Evolutionary conservation across 2,888 invertebrate species (phyloP).

Genomic region (Drosophila dives): DNA sequence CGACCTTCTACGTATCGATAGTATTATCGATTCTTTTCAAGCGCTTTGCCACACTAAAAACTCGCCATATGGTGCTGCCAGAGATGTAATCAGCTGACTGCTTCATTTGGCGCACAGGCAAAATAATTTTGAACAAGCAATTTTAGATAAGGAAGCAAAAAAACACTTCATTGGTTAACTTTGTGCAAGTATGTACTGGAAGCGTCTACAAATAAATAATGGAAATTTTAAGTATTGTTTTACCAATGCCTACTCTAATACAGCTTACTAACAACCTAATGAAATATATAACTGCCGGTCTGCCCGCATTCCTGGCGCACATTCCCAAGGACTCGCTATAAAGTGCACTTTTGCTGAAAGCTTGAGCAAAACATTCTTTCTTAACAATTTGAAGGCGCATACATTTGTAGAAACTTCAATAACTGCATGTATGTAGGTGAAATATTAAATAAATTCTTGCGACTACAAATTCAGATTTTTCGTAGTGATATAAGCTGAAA

Average conservation of each 20-base stretch:
- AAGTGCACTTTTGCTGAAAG: slow-evolving; percentile 19
- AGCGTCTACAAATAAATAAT: slow-evolving; percentile 14
- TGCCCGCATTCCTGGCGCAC: slow-evolving; percentile 6
- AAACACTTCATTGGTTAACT: slow-evolving; percentile 5
- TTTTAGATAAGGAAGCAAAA: slow-evolving; percentile 4
- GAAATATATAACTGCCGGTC: not conserved
- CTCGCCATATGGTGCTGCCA: slow-evolving; percentile 32
- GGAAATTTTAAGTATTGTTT: not conserved
- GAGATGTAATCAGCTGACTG: slow-evolving; percentile 32
- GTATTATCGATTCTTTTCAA: slow-evolving; percentile 27
- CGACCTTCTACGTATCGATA: not conserved
- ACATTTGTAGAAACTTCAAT: not conserved
- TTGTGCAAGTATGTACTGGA: slow-evolving; percentile 1
- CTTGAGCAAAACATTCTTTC: slow-evolving; percentile 18
- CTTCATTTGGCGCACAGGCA: slow-evolving; percentile 40
- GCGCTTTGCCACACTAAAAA: slow-evolving; percentile 32
- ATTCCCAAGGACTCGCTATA: slow-evolving; percentile 50
- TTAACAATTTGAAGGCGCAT: slow-evolving; percentile 32
- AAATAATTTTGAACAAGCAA: slow-evolving; percentile 8
- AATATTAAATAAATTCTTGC: too few species aligned
- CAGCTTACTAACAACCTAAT: not conserved
- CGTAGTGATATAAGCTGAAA: not conserved
- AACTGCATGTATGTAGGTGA: not conserved
- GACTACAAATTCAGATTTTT: not conserved
- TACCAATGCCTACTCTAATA: slow-evolving; percentile 41